Base-by-base conservation (phyloP, 2,888 invertebrate genomes). In the Cantharis rufa region DNA sequence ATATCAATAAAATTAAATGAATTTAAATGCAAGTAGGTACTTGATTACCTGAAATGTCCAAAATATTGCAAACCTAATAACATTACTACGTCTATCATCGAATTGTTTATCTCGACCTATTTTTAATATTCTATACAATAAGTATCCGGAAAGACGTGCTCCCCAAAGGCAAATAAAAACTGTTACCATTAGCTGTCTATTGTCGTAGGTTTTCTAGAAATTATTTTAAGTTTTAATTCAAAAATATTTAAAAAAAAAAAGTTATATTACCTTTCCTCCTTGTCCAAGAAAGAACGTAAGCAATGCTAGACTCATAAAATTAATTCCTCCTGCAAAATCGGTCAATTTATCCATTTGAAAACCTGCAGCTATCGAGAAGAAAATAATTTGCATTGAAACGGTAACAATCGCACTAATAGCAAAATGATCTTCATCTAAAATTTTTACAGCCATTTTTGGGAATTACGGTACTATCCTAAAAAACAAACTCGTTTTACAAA, bases 241-340 rank as follows among this genome's bases (percentile, higher is more conserved):
- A 21, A 73, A 73, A 69, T 11, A 24, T 24, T 4, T 4, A 32
- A 21, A 69, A n/a, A 32, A 21, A 48, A 69, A 69, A 48, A 73
- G 24, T 24, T 24, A 1, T n/a, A 16, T 86, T 88, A 92, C 92
- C 89, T 94, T 93, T 83, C 93, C 93, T 82, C 93, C 92, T 90
- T 95, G 95, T 13, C 96, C 95, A 63, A 97, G 90, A 85, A 95
- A 94, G 89, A 97, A 96, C 27, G 97, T 97, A 66, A 97, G 89
- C 78, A 97, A 88, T 10, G 97, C 96, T 81, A 97, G 91, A 73
- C 96, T 94, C 81, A 97, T 95, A 88, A 98, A 98, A 89, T 97
- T 97, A 74, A 95, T 94, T 75, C 97, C 97, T 10, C 97, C 96
- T 78, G 97, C 97, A 89, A 97, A 96, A 88, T 98, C 97, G 0